phyloP scores from a whole-genome alignment of 2,797 vertebrate species.

The Danio aesculapii region DNA sequence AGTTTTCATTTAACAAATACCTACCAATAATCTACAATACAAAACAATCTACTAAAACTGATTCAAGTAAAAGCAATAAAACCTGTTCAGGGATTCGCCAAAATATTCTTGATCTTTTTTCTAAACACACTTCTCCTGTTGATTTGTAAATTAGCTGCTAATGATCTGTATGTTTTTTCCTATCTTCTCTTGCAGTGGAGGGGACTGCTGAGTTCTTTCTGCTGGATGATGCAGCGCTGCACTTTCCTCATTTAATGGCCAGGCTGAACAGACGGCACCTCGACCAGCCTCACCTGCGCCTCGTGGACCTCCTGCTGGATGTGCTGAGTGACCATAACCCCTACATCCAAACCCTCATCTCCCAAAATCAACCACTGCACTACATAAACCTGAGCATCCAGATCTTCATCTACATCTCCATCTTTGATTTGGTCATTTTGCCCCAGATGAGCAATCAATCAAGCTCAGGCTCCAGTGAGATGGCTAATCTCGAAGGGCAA shows the following conservation, averaged over 20 bases:
- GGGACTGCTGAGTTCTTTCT: slow-evolving; percentile 95
- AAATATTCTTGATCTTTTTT: slow-evolving; percentile 5
- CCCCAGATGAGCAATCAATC: slow-evolving; percentile 89
- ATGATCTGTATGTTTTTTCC: not conserved
- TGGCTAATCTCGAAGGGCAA: slow-evolving; percentile 80
- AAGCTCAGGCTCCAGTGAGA: slow-evolving; percentile 73
- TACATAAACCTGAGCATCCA: slow-evolving; percentile 91
- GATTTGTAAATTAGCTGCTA: not conserved
- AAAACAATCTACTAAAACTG: too few species aligned
- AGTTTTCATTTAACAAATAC: too few species aligned
- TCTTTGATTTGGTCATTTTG: slow-evolving; percentile 88
- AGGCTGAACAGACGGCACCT: slow-evolving; percentile 95
- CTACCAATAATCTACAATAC: too few species aligned
- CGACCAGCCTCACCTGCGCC: slow-evolving; percentile 94
- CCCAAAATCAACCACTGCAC: slow-evolving; percentile 92
- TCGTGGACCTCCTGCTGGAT: slow-evolving; percentile 94
- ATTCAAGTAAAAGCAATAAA: too few species aligned
- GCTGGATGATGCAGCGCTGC: slow-evolving; percentile 95
- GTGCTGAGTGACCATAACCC: slow-evolving; percentile 94
- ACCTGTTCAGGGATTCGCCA: not conserved
- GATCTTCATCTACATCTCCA: slow-evolving; percentile 96
- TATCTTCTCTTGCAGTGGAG: slow-evolving; percentile 86
- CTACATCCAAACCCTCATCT: slow-evolving; percentile 95
- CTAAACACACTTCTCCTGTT: not conserved
- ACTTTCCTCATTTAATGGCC: slow-evolving; percentile 98